A percentile compares a stretch with the other conserved stretches of the same genome.
Evolutionary conservation across 1,140 invertebrate species (phyloP).

Genomic region (Brachystomella parvula): DNA sequence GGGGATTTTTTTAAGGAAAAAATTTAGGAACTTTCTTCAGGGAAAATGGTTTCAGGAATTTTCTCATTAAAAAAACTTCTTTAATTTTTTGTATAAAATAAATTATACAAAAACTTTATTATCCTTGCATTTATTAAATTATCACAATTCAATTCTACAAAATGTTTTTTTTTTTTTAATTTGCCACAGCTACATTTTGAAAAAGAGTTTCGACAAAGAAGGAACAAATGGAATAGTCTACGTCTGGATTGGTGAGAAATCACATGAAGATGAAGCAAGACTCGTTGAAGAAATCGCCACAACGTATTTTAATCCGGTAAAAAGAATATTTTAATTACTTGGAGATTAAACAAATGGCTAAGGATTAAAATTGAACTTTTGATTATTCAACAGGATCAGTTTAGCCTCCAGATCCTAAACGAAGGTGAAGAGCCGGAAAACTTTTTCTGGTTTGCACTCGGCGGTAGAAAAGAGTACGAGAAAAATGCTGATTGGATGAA

Average conservation of each 20-base stretch:
- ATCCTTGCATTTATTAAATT: too few relatives aligned
- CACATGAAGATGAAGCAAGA: conserved; percentile 76
- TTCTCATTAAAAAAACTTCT: too few relatives aligned
- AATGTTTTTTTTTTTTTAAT: conserved; percentile 39
- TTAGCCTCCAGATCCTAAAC: conserved; percentile 73
- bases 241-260: conserved; percentile 91
- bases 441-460: conserved; percentile 96
- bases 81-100: too few relatives aligned
- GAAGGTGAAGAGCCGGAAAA: conserved; percentile 98
- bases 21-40: too few relatives aligned
- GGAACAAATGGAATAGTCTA: conserved; percentile 90
- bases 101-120: neutral
- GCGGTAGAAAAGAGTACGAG: conserved; percentile 87
- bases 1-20: too few relatives aligned
- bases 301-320: conserved; percentile 79
- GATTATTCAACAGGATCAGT: conserved; percentile 55
- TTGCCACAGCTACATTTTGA: conserved; percentile 76
- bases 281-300: conserved; percentile 88
- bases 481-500: conserved; percentile 86
- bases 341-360: neutral
- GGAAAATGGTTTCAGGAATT: too few relatives aligned
- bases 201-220: conserved; percentile 88
- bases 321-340: conserved; percentile 20
- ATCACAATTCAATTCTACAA: too few relatives aligned
- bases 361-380: conserved; percentile 8